These are phyloP conservation scores for Lathronympha strigana DNA, from an alignment of 2,888 invertebrate genomes.

Conservation along the genomic window DNA sequence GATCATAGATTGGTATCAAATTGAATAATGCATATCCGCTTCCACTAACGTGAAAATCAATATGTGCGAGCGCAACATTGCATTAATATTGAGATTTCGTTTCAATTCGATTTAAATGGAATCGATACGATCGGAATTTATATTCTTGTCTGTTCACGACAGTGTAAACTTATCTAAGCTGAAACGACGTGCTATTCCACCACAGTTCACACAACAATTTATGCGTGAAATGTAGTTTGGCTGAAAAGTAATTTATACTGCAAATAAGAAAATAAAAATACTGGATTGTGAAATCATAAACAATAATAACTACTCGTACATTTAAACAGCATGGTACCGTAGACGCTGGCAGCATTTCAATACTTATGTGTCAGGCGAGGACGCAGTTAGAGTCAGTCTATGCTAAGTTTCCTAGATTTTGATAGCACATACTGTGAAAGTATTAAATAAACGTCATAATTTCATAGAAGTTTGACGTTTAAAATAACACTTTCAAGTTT, in stretches of 20 bases:
- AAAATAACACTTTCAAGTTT: too few species aligned
- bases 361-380: too few species aligned
- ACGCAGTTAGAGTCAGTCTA: too few species aligned
- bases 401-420: too few species aligned
- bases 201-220: conserved; percentile 1
- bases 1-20: background rate
- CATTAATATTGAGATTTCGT: background rate
- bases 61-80: background rate
- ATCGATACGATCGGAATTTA: background rate
- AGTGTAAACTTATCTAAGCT: conserved; percentile 10
- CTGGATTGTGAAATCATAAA: too few species aligned
- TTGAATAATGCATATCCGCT: background rate
- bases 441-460: too few species aligned
- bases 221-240: background rate
- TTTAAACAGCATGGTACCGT: too few species aligned
- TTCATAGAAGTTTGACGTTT: too few species aligned
- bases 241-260: background rate
- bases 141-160: background rate
- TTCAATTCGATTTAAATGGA: background rate
- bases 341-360: too few species aligned
- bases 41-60: background rate
- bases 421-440: too few species aligned
- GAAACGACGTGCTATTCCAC: conserved; percentile 12
- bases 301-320: too few species aligned
- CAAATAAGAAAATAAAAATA: too few species aligned